phyloP scores from a whole-genome alignment of 2,113 vertebrate species.

The Nycticryphes semicollaris region DNA sequence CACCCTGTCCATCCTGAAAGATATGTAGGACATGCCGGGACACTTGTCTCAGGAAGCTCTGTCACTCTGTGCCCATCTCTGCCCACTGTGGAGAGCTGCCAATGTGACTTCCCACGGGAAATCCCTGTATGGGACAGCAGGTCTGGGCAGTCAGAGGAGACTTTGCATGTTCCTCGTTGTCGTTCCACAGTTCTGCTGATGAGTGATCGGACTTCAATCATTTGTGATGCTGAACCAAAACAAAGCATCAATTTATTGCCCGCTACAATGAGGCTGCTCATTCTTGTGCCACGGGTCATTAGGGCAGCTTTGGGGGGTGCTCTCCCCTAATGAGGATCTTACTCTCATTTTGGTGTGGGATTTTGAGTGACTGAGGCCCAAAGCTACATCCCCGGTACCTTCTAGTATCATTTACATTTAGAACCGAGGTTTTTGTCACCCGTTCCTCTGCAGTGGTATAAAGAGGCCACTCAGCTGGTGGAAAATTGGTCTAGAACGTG shows the following conservation, averaged over 20 bases:
- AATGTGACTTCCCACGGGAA: background rate
- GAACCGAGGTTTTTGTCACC: background rate
- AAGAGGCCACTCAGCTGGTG: background rate
- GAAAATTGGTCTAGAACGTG: background rate
- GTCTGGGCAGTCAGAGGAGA: background rate
- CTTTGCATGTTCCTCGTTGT: background rate
- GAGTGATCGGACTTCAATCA: background rate
- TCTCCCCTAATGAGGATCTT: background rate
- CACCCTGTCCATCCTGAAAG: background rate
- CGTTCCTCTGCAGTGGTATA: fast-evolving
- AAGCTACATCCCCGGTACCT: background rate
- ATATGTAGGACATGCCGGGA: fast-evolving
- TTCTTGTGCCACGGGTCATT: too few species aligned
- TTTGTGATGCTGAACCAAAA: background rate
- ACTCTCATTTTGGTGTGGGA: background rate
- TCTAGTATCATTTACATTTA: background rate
- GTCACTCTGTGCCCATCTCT: background rate
- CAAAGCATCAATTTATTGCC: background rate
- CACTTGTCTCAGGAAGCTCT: background rate
- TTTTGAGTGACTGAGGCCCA: background rate
- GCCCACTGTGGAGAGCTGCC: background rate
- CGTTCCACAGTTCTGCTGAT: background rate
- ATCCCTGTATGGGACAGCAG: background rate
- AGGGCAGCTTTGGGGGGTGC: background rate
- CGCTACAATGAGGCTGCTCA: background rate